A percentile compares a stretch with the other conserved stretches of the same genome.
Conservation (phyloP, 2,113 vertebrate genomes). For the Embiotoca jacksoni region DNA sequence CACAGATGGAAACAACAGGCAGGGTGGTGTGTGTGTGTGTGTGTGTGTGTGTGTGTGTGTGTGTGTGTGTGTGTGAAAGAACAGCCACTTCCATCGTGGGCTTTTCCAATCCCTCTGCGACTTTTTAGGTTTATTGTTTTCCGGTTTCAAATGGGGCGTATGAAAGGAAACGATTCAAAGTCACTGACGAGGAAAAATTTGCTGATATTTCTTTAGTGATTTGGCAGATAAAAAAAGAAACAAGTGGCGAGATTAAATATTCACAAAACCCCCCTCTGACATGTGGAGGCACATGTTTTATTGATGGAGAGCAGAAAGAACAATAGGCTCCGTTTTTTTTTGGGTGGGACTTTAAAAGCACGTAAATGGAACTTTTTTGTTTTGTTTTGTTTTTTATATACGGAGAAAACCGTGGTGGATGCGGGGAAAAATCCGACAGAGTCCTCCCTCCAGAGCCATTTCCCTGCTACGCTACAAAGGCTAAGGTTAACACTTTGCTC, state of each 20-base stretch:
- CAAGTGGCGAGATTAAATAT: slow-evolving; percentile 82
- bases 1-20: not conserved
- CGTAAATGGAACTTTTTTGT: slow-evolving; percentile 42
- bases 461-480: slow-evolving; percentile 59
- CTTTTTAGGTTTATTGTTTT: slow-evolving; percentile 42
- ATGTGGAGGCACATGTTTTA: slow-evolving; percentile 81
- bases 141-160: slow-evolving; percentile 65
- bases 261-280: slow-evolving; percentile 66
- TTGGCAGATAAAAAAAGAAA: slow-evolving; percentile 80
- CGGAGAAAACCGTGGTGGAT: slow-evolving; percentile 7
- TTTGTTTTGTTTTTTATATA: not conserved
- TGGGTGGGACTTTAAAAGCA: slow-evolving; percentile 68
- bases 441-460: slow-evolving; percentile 65
- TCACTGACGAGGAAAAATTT: slow-evolving; percentile 60
- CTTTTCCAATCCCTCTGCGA: slow-evolving; percentile 28
- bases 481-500: slow-evolving; percentile 71
- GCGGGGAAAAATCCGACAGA: slow-evolving; percentile 28
- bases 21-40: not conserved
- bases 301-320: slow-evolving; percentile 79
- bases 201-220: slow-evolving; percentile 70
- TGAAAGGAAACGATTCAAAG: slow-evolving; percentile 75
- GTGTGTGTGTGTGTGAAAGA: not conserved
- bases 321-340: slow-evolving; percentile 67
- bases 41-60: not conserved
- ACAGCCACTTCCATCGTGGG: not conserved